A percentile compares a stretch with the other conserved stretches of the same genome.
Conservation (phyloP, 1,140 invertebrate species). For the Bilobella aurantiaca region DNA sequence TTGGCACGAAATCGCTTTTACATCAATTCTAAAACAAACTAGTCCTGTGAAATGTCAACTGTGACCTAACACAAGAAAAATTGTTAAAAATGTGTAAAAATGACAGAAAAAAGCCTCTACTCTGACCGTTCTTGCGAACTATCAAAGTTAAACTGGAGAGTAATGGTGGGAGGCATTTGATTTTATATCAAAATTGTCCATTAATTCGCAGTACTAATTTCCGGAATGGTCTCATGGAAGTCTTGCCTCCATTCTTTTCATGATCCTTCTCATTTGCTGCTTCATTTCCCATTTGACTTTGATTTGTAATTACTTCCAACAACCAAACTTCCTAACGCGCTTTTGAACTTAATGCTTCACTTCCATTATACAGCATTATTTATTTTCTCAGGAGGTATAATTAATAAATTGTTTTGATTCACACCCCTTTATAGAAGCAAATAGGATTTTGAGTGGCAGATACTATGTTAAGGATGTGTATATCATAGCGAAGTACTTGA, state of each 20-base stretch:
- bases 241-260: too few species aligned
- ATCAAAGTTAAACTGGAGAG: slow-evolving; percentile 7
- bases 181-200: neutral
- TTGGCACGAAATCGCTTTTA: neutral
- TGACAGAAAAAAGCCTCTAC: neutral
- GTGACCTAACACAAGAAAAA: neutral
- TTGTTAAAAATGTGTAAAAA: neutral
- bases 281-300: neutral
- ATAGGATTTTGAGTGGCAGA: too few species aligned
- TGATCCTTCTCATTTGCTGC: neutral
- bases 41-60: neutral
- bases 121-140: neutral
- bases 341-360: neutral
- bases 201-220: too few species aligned
- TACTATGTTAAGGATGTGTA: too few species aligned
- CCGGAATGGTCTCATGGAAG: too few species aligned
- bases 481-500: too few species aligned
- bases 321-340: neutral
- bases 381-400: too few species aligned
- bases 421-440: too few species aligned
- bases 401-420: too few species aligned
- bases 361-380: neutral
- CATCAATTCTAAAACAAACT: neutral
- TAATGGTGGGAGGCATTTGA: neutral
- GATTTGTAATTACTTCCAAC: neutral